A percentile compares a stretch with the other conserved stretches of the same genome.
phyloP scores from a whole-genome alignment of 1,140 invertebrate species.

The Linepithema humile region DNA sequence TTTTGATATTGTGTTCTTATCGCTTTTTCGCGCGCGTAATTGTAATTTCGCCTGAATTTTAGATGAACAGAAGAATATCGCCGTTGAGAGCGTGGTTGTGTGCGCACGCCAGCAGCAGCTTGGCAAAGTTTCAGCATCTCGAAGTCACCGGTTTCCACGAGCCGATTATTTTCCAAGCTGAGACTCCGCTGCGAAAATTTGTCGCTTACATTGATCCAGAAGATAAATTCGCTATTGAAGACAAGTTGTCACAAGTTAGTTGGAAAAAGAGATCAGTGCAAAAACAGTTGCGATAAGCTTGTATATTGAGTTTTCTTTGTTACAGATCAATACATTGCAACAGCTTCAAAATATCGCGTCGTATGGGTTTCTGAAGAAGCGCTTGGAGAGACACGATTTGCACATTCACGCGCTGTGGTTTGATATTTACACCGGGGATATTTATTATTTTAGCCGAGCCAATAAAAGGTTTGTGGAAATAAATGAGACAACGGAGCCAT shows the following conservation, averaged over 20 bases:
- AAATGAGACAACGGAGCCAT: constrained; percentile 91
- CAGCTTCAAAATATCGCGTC: constrained; percentile 97
- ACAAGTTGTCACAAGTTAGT: constrained; percentile 95
- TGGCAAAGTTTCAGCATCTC: constrained; percentile 93
- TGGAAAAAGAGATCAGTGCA: neutral
- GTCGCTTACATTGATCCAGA: constrained; percentile 97
- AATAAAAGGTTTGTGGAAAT: constrained; percentile 93
- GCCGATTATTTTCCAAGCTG: constrained; percentile 93
- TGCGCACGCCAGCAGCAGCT: constrained; percentile 92
- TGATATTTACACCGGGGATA: constrained; percentile 98
- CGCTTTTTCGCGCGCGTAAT: neutral
- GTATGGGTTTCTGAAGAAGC: constrained; percentile 95
- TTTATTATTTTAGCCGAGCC: constrained; percentile 95
- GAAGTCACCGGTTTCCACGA: constrained; percentile 88
- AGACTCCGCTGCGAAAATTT: constrained; percentile 94
- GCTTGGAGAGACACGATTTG: constrained; percentile 92
- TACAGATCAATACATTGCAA: constrained; percentile 95
- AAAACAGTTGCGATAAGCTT: neutral
- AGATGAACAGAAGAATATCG: constrained; percentile 92
- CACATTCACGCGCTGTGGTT: constrained; percentile 98
- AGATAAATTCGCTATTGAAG: constrained; percentile 93
- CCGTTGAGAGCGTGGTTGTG: constrained; percentile 96
- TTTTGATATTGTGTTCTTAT: neutral
- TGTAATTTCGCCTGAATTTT: constrained; percentile 52
- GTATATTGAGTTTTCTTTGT: constrained; percentile 48